Base-by-base conservation (phyloP, 2,113 vertebrate species). In the Herpetotheres cachinnans region DNA sequence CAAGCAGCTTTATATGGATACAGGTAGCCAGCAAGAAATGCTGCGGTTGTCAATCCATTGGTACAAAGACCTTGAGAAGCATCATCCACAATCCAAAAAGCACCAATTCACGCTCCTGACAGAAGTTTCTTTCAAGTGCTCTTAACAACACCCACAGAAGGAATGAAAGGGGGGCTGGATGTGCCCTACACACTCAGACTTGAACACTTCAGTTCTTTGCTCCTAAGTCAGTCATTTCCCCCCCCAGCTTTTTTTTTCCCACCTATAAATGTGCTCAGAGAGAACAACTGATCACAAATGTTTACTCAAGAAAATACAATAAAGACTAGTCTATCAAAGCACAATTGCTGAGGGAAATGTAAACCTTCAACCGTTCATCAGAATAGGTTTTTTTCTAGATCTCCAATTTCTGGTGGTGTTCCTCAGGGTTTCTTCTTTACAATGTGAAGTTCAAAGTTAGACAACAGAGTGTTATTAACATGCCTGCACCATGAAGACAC, bases 151-250 rank as follows among this genome's bases (percentile, higher is more conserved):
- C 5, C 7, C 42, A 70, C 13, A 72, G 56, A 67, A 21, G 19
- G n/a, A 74, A 77, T 2, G 6, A 67, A 76, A 82, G 25, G 11
- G 16, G 11, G 3, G 27, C 25, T 15, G 46, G 56, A 61, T n/a
- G 34, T 22, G 38, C 16, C 36, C n/a, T 47, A 54, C 32, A 24
- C 15, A 36, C 9, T 59, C 32, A 58, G 6, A 59, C 14, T 40
- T 84, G 14, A 92, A 36, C 19, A 22, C 8, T 79, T 79, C 56
- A 76, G 47, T 46, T 71, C 74, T 90, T 50, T 66, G 42, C 20
- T 69, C 9, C 0, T 11, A 62, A 46, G 2, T 55, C 56, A 25
- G 2, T 49, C 0, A 2, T 21, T 59, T 63, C 32, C 52, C 27
- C 1, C 42, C 12, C 42, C 42, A 42, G 13, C 12, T 15, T 32